Evolutionary conservation across 2,888 invertebrate genomes (phyloP), one percentile per base, ranked within the genome.

Genomic region (Hypena proboscidalis): DNA sequence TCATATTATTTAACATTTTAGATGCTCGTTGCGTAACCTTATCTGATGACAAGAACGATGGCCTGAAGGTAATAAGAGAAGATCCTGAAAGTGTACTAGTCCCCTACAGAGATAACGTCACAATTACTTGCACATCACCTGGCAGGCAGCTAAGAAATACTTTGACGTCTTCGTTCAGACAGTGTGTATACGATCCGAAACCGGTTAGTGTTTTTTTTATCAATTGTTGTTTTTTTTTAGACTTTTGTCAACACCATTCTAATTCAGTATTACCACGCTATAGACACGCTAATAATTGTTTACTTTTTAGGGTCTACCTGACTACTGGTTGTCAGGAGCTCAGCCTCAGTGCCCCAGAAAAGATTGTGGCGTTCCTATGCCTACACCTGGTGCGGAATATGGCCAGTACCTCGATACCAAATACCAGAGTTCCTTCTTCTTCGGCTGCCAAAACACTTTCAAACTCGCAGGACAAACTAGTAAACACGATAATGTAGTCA

Each of bases 141-240:
- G 98, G 98, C 13, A 93, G 96, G 50, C 94, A 94, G 35, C 78
- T 97, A 3, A 92, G 97, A 57, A 94, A 95, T 67, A 97, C 98
- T 1, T 93, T 96, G 0, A 95, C 97, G 2, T 94, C 98, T 4
- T 92, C 93, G 1, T 98, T 97, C 81, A 94, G 98, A 48, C 98
- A 99, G 78, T 99, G 99, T 82, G 98, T 98, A 13, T 98, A 97
- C 74, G 98, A 98, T 85, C 98, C 98, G 0, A 96, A 97, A 83
- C 95, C 96, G 22, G 94, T 94, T 83, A 75, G 77, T 54, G 36
- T 19, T 15, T 29, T 30, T 33, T 17, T 36, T 26, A 15, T 25
- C 27, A 11, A 14, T 23, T 17, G 25, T 14, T 17, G 17, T 31
- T 27, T 6, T 2, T 23, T 10, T 9, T 34, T 10, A 14, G 22